Conservation (phyloP, 2,888 invertebrate genomes). For the Watsonalla binaria region DNA sequence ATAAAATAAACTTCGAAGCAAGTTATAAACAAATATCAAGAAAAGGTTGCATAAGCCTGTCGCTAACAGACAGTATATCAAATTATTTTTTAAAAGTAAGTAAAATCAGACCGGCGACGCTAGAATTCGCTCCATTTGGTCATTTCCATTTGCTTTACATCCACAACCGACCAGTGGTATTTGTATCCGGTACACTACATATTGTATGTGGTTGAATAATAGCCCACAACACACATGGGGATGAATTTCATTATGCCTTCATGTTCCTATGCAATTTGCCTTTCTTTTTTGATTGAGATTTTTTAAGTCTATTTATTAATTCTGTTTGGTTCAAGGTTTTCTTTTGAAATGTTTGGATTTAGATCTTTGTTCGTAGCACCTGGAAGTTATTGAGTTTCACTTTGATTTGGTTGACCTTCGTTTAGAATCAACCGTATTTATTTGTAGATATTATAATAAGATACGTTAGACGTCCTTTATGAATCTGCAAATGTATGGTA, state of each 20-base stretch:
- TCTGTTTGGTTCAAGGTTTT: constrained; percentile 18
- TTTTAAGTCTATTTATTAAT: constrained; percentile 46
- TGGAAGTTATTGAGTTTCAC: background rate
- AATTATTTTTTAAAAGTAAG: too few relatives aligned
- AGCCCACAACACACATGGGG: constrained; percentile 69
- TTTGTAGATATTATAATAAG: too few relatives aligned
- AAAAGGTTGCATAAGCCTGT: too few relatives aligned
- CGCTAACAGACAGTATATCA: too few relatives aligned
- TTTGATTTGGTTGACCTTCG: background rate
- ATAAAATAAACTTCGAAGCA: too few relatives aligned
- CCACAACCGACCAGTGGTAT: constrained; percentile 47
- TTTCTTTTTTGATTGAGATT: constrained; percentile 54
- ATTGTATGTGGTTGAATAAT: constrained; percentile 74
- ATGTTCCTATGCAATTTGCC: constrained; percentile 60
- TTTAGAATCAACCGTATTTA: background rate
- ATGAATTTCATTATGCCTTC: constrained; percentile 75
- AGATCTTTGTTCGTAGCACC: background rate
- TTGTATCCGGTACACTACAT: constrained; percentile 67
- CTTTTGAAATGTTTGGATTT: background rate
- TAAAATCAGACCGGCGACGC: too few relatives aligned
- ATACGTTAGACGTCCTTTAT: too few relatives aligned
- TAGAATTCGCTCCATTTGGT: background rate
- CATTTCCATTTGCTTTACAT: constrained; percentile 22
- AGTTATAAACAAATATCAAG: too few relatives aligned
- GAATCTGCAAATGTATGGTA: too few relatives aligned